Evolutionary conservation across 2,113 vertebrate species (phyloP), one percentile per base, ranked within the genome.

Genomic region (Benitochromis conjunctus): DNA sequence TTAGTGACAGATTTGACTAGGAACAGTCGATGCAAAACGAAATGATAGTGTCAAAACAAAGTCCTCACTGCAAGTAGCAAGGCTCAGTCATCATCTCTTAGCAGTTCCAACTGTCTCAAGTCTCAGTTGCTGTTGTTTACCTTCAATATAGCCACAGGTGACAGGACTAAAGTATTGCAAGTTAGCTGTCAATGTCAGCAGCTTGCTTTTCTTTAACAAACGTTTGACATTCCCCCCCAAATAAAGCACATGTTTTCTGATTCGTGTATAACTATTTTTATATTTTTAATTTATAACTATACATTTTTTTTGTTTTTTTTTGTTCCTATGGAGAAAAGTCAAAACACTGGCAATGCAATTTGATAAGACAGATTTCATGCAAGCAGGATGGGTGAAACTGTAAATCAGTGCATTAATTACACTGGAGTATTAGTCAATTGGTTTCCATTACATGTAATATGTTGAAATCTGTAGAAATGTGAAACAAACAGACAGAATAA

Each of bases 21-120:
- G 62, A 90, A 51, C 71, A 83, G 36, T 53, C 38, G 12, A 41
- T 41, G 51, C 7, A 62, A 82, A 83, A 82, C 19, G 6, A 51
- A 24, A 83, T 24, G 71, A 79, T 26, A 29, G 56, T 80, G 84
- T 86, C 84, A 89, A 89, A 89, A 88, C 85, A 85, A 80, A 58
- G 79, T 80, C 64, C 57, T 83, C 58, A 4, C 43, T 31, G 81
- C 71, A 24, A 64, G 55, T 3, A 34, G 24, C 21, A 7, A 58
- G 29, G 82, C 19, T 87, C 64, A 69, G 24, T 66, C 55, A 48
- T 62, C 55, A 84, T 80, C 56, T 8, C 19, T 18, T 31, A 29
- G 58, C 43, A 62, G 64, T 55, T 79, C 51, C 48, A 82, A 48
- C 26, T 80, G 79, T 87, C 21, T 76, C 41, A 58, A 64, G 10